Evolutionary conservation across 2,888 invertebrate genomes (phyloP).

Genomic region (Drosophila merina): DNA sequence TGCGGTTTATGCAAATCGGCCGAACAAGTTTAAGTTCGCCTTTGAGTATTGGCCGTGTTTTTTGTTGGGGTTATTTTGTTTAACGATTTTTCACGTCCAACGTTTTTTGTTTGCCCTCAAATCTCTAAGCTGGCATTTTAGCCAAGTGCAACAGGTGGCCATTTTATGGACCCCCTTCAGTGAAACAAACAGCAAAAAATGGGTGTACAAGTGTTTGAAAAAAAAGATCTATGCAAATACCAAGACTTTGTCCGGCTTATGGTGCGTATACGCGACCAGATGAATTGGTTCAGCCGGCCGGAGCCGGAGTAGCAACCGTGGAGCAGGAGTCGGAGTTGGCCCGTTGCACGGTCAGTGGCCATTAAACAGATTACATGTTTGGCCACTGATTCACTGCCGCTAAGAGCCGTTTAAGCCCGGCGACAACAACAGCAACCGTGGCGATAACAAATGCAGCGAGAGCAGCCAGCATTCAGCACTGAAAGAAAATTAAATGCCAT

Average conservation of each 20-base stretch:
- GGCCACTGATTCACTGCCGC: slow-evolving; percentile 70
- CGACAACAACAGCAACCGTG: slow-evolving; percentile 40
- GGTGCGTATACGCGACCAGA: slow-evolving; percentile 38
- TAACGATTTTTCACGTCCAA: slow-evolving; percentile 27
- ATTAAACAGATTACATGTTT: slow-evolving; percentile 80
- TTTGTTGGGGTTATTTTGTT: slow-evolving; percentile 18
- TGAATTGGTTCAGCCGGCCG: slow-evolving; percentile 3
- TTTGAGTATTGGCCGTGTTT: slow-evolving; percentile 15
- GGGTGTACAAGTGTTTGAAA: slow-evolving; percentile 12
- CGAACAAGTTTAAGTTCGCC: slow-evolving; percentile 53
- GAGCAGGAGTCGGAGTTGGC: slow-evolving; percentile 25
- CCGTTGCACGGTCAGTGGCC: slow-evolving; percentile 51
- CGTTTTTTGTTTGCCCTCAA: slow-evolving; percentile 38
- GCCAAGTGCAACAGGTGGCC: slow-evolving; percentile 43
- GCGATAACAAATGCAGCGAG: slow-evolving; percentile 29
- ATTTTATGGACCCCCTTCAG: slow-evolving; percentile 7
- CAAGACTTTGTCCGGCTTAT: slow-evolving; percentile 15
- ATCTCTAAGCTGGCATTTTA: slow-evolving; percentile 20
- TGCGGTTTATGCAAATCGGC: slow-evolving; percentile 62
- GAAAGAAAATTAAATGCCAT: not conserved
- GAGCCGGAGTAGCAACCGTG: slow-evolving; percentile 1
- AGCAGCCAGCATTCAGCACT: not conserved
- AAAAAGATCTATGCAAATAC: slow-evolving; percentile 28
- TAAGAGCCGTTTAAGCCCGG: slow-evolving; percentile 76
- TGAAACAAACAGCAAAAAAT: slow-evolving; percentile 6